Evolutionary conservation across 2,888 invertebrate species (phyloP), one percentile per base, ranked within the genome.

Genomic region (Leucophora obtusa): DNA sequence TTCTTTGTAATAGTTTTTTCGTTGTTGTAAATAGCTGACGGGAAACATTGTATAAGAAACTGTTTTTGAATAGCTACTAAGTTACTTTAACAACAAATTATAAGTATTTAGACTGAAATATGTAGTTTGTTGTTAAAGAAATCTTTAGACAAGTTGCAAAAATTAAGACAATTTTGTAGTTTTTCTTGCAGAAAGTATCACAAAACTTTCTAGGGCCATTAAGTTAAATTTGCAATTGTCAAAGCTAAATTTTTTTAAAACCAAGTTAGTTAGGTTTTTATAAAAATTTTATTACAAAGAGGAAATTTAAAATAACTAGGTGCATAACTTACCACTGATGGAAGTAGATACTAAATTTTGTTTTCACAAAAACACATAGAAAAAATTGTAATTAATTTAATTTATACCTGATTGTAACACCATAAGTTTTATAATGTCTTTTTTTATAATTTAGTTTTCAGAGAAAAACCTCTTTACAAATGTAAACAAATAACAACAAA

Each of bases 341-440:
- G 21, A n/a, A n/a, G n/a, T n/a, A n/a, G n/a, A n/a, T 21, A 21
- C 4, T 21, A 21, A 21, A 21, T 21, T 21, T 21, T 21, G 10
- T 62, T 8, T n/a, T 24, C 4, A n/a, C 9, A 47, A 47, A 14
- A 14, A 6, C 14, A 2, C 5, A 28, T 1, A 28, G 14, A 66
- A 53, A n/a, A 33, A 21, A n/a, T 38, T 18, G 33, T 15, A 56
- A 73, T 33, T 58, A 38, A 15, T 53, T 33, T 9, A n/a, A 56
- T 58, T 65, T 21, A 63, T 65, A 65, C 35, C 35, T 50, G 58
- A 58, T 65, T 65, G 50, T 50, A 58, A 65, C 65, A 73, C 35
- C 50, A 38, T 24, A 65, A 65, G 56, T 56, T 17, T 47, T 18
- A 17, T 11, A 56, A 65, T 21, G 14, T 43, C 1, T 15, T 56